phyloP scores from a whole-genome alignment of 2,888 invertebrate genomes.

The Pedicia rivosa region DNA sequence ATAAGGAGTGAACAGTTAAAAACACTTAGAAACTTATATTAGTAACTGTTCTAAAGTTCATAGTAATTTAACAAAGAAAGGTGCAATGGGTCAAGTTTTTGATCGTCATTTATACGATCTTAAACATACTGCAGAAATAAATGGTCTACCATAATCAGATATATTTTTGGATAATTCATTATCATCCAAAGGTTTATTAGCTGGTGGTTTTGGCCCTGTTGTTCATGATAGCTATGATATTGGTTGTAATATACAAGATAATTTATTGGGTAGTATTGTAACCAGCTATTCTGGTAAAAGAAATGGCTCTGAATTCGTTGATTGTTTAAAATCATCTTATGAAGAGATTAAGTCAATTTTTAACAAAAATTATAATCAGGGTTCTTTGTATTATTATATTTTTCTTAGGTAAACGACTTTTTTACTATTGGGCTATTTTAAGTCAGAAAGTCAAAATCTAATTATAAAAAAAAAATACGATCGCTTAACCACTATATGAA shows the following conservation, averaged over 20 bases:
- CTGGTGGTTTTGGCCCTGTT: constrained; percentile 92
- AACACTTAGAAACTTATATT: too few relatives aligned
- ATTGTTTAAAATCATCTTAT: constrained; percentile 54
- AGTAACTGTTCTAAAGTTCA: constrained; percentile 68
- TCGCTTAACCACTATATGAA: too few relatives aligned
- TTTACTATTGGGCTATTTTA: too few relatives aligned
- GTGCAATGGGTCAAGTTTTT: constrained; percentile 96
- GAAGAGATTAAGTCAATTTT: constrained; percentile 52
- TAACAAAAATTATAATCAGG: too few relatives aligned
- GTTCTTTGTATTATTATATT: too few relatives aligned
- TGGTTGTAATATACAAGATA: constrained; percentile 75
- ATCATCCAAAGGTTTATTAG: constrained; percentile 66
- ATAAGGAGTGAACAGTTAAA: too few relatives aligned
- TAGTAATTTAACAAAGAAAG: constrained; percentile 71
- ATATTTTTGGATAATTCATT: constrained; percentile 57
- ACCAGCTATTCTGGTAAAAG: constrained; percentile 60
- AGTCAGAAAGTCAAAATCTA: too few relatives aligned
- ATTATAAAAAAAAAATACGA: too few relatives aligned
- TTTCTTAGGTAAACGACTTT: too few relatives aligned
- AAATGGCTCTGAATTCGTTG: constrained; percentile 53
- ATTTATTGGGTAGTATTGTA: constrained; percentile 66
- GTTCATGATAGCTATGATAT: constrained; percentile 82
- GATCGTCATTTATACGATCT: constrained; percentile 90
- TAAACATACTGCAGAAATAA: constrained; percentile 49
- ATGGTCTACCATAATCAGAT: constrained; percentile 30